Evolutionary conservation across 2,888 invertebrate species (phyloP), one percentile per base, ranked within the genome.

Genomic region (Anthophora plumipes): DNA sequence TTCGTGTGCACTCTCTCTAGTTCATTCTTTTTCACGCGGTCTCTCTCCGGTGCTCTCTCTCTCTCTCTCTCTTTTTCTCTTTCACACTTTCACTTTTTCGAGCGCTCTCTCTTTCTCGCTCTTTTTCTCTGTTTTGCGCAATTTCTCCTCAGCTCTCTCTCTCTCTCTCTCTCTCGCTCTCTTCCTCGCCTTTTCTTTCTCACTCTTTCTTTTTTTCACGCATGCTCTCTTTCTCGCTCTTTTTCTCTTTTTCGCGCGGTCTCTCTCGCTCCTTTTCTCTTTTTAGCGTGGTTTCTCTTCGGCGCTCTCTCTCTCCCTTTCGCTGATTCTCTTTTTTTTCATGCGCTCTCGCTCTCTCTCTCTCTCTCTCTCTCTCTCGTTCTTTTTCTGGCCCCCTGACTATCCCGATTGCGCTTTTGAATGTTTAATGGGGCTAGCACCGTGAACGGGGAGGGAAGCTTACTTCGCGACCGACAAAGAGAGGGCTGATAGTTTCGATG

Each of bases 341-440:
- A n/a, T n/a, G n/a, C n/a, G n/a, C n/a, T n/a, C n/a, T n/a, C n/a
- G n/a, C 69, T 50, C 31, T 22, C 14, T 61, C 25, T 17, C 37
- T 14, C n/a, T n/a, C n/a, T n/a, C n/a, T n/a, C n/a, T n/a, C n/a
- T n/a, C n/a, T n/a, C n/a, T 52, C 31, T 46, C 48, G 17, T 17
- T 31, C 4, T 31, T 31, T 4, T 4, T 11, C 25, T 25, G 25
- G 37, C 12, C 31, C 39, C 57, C 22, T 31, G 22, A 41, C 60
- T 20, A 43, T 52, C 22, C 7, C 14, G 46, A 54, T 20, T 55
- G 48, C 55, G 31, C 46, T 74, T 60, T 73, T 79, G 83, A 83
- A 85, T 82, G 83, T 83, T 85, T 83, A 85, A 85, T 66, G 52
- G 22, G 9, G 2, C n/a, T 43, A 22, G 6, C 22, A n/a, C 41